Evolutionary conservation across 53 echinoderm and acorn worm genomes (phyloP).

Genomic region (Astropecten irregularis): DNA sequence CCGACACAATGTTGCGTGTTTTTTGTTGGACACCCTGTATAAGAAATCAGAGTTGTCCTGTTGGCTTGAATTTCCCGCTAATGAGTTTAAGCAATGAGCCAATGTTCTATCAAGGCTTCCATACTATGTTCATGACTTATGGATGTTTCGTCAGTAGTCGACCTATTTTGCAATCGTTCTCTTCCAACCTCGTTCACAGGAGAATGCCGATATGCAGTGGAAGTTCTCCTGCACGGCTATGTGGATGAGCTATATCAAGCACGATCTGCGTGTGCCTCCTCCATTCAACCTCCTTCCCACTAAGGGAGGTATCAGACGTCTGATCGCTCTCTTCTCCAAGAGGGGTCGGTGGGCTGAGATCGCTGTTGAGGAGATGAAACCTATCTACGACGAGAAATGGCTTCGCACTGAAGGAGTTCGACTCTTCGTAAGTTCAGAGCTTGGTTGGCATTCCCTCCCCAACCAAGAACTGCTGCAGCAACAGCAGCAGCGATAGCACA

Average conservation of each 20-base stretch:
- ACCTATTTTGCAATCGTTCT: too few relatives aligned
- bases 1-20: too few relatives aligned
- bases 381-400: constrained; percentile 37
- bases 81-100: too few relatives aligned
- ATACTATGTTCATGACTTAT: too few relatives aligned
- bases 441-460: too few relatives aligned
- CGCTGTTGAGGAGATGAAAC: constrained; percentile 27
- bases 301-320: constrained; percentile 12
- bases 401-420: constrained; percentile 45
- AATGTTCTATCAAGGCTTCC: too few relatives aligned
- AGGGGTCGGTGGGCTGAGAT: constrained; percentile 46
- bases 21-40: too few relatives aligned
- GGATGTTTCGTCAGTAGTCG: too few relatives aligned
- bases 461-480: too few relatives aligned
- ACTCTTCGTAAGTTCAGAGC: constrained; percentile 27
- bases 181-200: constrained; percentile 48
- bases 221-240: constrained; percentile 87
- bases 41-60: background rate
- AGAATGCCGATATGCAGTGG: constrained; percentile 94
- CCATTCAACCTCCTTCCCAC: constrained; percentile 89
- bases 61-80: too few relatives aligned
- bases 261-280: constrained; percentile 80
- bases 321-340: constrained; percentile 23
- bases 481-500: too few relatives aligned
- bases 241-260: constrained; percentile 86